Conservation (phyloP, 2,113 vertebrate genomes). For the Bucco capensis region DNA sequence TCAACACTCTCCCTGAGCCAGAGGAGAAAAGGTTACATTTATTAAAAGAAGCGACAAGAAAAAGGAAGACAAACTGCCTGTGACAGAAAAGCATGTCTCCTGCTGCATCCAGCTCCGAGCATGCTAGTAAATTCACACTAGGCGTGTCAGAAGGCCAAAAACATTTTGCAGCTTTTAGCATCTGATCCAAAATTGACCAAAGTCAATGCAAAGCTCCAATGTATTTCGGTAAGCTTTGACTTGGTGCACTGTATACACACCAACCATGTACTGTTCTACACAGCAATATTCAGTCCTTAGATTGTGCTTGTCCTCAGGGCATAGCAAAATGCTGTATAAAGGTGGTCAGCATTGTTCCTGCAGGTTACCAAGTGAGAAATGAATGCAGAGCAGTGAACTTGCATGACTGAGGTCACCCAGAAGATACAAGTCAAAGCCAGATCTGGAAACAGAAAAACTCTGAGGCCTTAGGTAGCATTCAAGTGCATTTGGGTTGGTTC, state of each 20-base stretch:
- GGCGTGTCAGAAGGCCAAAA: not conserved
- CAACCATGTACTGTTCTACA: not conserved
- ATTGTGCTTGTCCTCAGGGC: not conserved
- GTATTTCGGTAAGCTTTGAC: not conserved
- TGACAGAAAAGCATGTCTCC: not conserved
- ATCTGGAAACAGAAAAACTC: not conserved
- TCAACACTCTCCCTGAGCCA: conserved; percentile 3
- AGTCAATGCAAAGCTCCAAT: not conserved
- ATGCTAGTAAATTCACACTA: not conserved
- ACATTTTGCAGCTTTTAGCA: not conserved
- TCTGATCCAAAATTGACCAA: not conserved
- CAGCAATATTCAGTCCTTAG: not conserved
- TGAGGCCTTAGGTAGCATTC: not conserved
- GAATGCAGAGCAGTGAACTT: not conserved
- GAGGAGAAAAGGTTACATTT: conserved; percentile 11
- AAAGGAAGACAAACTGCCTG: conserved; percentile 5
- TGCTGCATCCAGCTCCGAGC: not conserved
- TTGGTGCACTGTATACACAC: not conserved
- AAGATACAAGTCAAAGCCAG: not conserved
- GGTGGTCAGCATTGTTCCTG: fast-evolving
- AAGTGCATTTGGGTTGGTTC: not conserved
- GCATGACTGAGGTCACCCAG: not conserved
- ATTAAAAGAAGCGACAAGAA: conserved; percentile 21
- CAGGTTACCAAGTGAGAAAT: not conserved
- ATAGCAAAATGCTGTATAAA: not conserved